phyloP scores from a whole-genome alignment of 2,888 invertebrate genomes.

The Brenthis hecate region DNA sequence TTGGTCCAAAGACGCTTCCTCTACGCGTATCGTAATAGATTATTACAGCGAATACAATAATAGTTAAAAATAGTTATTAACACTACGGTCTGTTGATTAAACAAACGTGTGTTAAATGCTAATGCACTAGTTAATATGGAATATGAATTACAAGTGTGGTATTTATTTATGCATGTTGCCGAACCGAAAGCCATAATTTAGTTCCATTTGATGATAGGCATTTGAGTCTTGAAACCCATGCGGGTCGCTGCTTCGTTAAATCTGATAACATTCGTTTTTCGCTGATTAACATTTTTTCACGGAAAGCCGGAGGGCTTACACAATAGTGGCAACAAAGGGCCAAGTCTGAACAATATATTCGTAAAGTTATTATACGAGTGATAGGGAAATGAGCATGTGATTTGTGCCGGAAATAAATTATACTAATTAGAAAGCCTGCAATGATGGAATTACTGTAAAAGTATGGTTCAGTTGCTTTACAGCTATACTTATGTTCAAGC shows the following conservation, averaged over 20 bases:
- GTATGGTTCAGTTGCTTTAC: conserved; percentile 24
- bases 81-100: background rate
- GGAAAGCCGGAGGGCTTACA: conserved; percentile 46
- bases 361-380: conserved; percentile 38
- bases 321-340: conserved; percentile 47
- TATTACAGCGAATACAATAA: no score
- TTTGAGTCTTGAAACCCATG: conserved; percentile 31
- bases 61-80: no score
- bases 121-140: conserved; percentile 2
- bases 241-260: conserved; percentile 53
- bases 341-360: conserved; percentile 28
- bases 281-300: conserved; percentile 58
- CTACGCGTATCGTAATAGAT: no score
- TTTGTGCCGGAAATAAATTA: conserved; percentile 59
- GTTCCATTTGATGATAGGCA: conserved; percentile 18
- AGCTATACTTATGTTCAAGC: conserved; percentile 20
- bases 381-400: conserved; percentile 48
- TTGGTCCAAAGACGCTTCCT: no score
- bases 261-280: conserved; percentile 57
- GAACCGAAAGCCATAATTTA: conserved; percentile 3
- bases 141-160: conserved; percentile 2
- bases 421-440: conserved; percentile 56
- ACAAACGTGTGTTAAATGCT: conserved; percentile 9
- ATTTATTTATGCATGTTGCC: conserved; percentile 3
- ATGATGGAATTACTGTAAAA: conserved; percentile 17